phyloP scores from a whole-genome alignment of 2,797 vertebrate genomes.

The Odontamblyopus lacepedii region DNA sequence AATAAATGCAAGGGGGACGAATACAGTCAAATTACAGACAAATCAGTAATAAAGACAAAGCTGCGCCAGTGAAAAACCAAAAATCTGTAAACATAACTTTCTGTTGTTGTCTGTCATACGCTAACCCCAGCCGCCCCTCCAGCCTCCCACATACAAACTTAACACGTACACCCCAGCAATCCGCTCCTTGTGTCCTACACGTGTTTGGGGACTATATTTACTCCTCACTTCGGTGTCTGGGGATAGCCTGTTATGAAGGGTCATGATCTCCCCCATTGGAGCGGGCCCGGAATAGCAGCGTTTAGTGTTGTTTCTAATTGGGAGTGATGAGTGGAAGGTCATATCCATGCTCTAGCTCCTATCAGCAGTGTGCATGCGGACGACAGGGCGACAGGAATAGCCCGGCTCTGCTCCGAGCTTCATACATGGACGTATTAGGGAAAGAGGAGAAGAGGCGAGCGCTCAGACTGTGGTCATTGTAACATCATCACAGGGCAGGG shows the following conservation, averaged over 20 bases:
- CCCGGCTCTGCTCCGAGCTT: constrained; percentile 77
- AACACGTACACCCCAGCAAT: constrained; percentile 34
- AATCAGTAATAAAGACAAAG: not conserved
- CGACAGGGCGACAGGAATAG: constrained; percentile 89
- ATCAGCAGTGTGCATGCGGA: constrained; percentile 81
- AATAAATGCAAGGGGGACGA: too few relatives aligned
- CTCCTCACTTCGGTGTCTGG: constrained; percentile 55
- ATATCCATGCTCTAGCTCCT: constrained; percentile 87
- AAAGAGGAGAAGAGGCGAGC: constrained; percentile 50
- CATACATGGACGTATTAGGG: constrained; percentile 87
- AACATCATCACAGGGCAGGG: constrained; percentile 29
- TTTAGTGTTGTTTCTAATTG: constrained; percentile 89
- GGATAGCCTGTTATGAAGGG: constrained; percentile 55
- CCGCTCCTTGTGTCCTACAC: constrained; percentile 52
- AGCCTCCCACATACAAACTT: constrained; percentile 42
- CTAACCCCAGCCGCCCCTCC: constrained; percentile 13
- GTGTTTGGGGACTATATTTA: constrained; percentile 80
- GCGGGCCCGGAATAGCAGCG: constrained; percentile 83
- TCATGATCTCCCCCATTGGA: constrained; percentile 83
- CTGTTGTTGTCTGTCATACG: not conserved
- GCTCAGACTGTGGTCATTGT: constrained; percentile 22
- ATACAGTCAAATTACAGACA: not conserved
- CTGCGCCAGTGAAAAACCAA: not conserved
- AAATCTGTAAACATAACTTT: not conserved
- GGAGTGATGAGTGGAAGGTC: constrained; percentile 82